Evolutionary conservation across 1,140 invertebrate genomes (phyloP), one percentile per base, ranked within the genome.

Genomic region (Copidosoma floridanum): DNA sequence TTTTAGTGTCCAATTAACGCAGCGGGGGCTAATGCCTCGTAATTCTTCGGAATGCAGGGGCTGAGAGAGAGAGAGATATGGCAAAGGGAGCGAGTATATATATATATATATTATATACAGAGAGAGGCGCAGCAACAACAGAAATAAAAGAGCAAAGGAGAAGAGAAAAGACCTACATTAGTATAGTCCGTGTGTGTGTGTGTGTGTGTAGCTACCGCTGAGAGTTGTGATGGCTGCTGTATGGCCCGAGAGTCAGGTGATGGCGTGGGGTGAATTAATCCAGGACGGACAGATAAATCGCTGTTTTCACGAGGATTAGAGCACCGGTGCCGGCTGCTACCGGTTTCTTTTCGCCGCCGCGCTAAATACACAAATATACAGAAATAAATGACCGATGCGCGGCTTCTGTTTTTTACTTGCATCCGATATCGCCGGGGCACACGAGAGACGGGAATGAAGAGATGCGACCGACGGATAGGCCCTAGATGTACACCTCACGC

Each of bases 301-400:
- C 57, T 57, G 54, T 57, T 57, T 63, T 57, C 61, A 44, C 24
- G 53, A 63, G 61, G 41, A 57, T 63, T 57, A 63, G 54, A n/a
- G n/a, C n/a, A n/a, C 48, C n/a, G n/a, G n/a, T n/a, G n/a, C n/a
- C 21, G 14, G 10, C n/a, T n/a, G 60, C 52, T 32, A 16, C 43
- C 8, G 37, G 51, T 16, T 7, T 54, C 32, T 40, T 53, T 35
- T 12, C 3, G 16, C 8, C n/a, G n/a, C n/a, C n/a, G n/a, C n/a
- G n/a, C n/a, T n/a, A n/a, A n/a, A n/a, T n/a, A n/a, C n/a, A n/a
- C n/a, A n/a, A n/a, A n/a, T n/a, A n/a, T n/a, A n/a, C n/a, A n/a
- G n/a, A n/a, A n/a, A n/a, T 43, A 37, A 6, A n/a, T 7, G 35
- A 6, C 21, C 18, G 20, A 43, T 43, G 27, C 23, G 16, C 46